phyloP scores from a whole-genome alignment of 2,113 vertebrate genomes.

The Urocolius indicus region DNA sequence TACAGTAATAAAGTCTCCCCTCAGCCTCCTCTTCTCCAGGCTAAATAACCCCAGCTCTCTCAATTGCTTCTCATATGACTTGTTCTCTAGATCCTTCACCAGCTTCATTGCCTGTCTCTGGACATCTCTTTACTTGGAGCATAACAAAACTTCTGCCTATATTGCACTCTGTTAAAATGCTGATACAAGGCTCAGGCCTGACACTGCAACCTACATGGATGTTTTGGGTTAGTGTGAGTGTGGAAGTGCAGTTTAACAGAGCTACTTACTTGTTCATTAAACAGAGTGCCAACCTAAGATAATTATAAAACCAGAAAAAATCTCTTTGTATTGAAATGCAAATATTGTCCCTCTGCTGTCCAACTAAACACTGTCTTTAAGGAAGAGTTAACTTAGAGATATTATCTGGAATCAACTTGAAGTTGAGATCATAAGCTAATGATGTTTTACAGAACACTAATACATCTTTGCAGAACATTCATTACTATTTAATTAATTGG shows the following conservation, averaged over 20 bases:
- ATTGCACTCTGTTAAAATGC: background rate
- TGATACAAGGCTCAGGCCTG: background rate
- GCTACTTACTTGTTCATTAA: background rate
- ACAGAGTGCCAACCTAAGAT: background rate
- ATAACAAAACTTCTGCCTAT: background rate
- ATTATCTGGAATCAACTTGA: background rate
- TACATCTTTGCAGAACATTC: background rate
- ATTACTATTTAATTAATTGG: slow-evolving; percentile 17
- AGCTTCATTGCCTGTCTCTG: no score
- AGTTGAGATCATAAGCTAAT: background rate
- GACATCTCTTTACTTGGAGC: background rate
- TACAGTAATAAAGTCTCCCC: no score
- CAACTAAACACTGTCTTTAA: background rate
- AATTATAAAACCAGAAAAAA: background rate
- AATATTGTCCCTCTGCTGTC: background rate
- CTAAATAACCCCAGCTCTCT: no score
- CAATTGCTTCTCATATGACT: no score
- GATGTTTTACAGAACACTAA: slow-evolving; percentile 21
- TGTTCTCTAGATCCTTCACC: no score
- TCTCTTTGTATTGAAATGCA: background rate
- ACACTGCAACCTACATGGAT: background rate
- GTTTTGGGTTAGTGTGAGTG: background rate
- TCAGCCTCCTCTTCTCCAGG: no score
- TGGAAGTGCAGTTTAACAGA: background rate
- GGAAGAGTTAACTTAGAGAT: background rate